phyloP scores from a whole-genome alignment of 2,113 vertebrate genomes.

The Hydropotes inermis region DNA sequence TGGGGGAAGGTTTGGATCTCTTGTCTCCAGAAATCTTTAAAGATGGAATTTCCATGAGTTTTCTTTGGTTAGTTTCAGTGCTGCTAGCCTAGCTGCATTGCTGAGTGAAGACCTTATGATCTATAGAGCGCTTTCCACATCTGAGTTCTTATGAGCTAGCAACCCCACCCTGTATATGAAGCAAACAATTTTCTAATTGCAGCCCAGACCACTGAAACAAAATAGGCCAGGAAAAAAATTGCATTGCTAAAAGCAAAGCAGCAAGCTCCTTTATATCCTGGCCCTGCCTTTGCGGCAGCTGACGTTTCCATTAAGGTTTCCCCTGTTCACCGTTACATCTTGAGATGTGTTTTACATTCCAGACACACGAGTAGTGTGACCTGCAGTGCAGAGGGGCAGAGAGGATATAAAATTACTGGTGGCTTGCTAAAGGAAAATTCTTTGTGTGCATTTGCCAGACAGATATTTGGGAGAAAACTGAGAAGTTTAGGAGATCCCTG shows the following conservation, averaged over 20 bases:
- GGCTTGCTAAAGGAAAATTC: slow-evolving; percentile 32
- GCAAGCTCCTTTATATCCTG: background rate
- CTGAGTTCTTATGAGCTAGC: background rate
- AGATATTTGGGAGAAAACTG: slow-evolving; percentile 39
- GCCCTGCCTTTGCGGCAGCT: background rate
- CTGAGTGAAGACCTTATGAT: background rate
- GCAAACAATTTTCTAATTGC: background rate
- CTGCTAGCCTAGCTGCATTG: background rate
- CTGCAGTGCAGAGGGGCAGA: background rate
- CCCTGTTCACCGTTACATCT: background rate
- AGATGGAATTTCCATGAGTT: background rate
- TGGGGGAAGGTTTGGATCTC: background rate
- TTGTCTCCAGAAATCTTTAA: background rate
- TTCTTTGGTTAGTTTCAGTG: background rate
- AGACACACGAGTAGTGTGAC: slow-evolving; percentile 38
- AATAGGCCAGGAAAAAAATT: background rate
- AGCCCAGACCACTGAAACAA: background rate
- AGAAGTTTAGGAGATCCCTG: slow-evolving; percentile 53
- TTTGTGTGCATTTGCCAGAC: slow-evolving; percentile 47
- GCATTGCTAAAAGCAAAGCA: background rate
- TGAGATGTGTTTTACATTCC: slow-evolving; percentile 49
- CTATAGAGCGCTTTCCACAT: background rate
- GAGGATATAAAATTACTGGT: slow-evolving; percentile 58
- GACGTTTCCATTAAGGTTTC: slow-evolving; percentile 37
- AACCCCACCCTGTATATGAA: background rate